These are phyloP conservation scores for Cosmia trapezina DNA, from an alignment of 2,888 invertebrate genomes.

Conservation along the genomic window DNA sequence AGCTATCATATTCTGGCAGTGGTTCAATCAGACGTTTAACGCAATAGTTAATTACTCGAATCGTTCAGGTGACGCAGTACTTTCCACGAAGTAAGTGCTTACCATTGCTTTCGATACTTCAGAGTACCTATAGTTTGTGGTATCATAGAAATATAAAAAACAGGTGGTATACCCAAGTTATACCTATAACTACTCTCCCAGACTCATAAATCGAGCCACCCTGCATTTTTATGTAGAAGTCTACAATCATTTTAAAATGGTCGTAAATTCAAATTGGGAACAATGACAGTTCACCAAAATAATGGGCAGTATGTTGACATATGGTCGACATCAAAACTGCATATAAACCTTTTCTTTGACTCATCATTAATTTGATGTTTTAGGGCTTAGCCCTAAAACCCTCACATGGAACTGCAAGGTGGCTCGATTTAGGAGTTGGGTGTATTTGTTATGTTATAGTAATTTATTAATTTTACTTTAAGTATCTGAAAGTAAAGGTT, in stretches of 20 bases:
- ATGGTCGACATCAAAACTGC: neutral
- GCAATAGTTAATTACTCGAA: conserved; percentile 99
- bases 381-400: too few relatives aligned
- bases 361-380: neutral
- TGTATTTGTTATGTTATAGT: too few relatives aligned
- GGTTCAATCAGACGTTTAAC: conserved; percentile 99
- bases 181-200: too few relatives aligned
- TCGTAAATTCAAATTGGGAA: neutral
- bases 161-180: too few relatives aligned
- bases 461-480: too few relatives aligned
- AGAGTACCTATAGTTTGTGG: too few relatives aligned
- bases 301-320: neutral
- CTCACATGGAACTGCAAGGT: too few relatives aligned
- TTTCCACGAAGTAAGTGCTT: conserved; percentile 80
- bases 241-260: neutral
- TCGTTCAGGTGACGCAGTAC: conserved; percentile 94
- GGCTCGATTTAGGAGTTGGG: too few relatives aligned
- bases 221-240: neutral
- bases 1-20: conserved; percentile 99
- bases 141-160: too few relatives aligned
- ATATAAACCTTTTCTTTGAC: neutral
- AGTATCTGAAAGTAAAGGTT: neutral
- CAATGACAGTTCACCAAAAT: neutral
- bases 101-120: too few relatives aligned
- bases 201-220: too few relatives aligned